Percentiles rank a stretch among this genome's conserved stretches.
These are phyloP conservation scores for Linepithema humile DNA, from an alignment of 1,140 invertebrate genomes.

Conservation along the genomic window DNA sequence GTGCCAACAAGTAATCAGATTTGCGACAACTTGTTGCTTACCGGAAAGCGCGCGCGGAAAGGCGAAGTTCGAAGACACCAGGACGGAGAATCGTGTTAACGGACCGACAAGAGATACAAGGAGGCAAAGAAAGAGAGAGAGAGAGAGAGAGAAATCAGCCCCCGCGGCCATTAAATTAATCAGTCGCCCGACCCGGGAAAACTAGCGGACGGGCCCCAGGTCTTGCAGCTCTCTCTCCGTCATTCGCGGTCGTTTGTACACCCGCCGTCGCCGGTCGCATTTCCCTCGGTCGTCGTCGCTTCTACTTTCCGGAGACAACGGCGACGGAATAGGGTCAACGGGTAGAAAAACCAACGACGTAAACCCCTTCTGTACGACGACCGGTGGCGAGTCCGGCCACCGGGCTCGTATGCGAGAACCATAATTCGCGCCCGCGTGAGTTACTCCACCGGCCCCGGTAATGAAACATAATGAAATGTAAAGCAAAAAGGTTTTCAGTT, in stretches of 20 bases:
- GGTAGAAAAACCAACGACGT: constrained; percentile 32
- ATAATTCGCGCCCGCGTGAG: constrained; percentile 11
- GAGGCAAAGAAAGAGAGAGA: neutral
- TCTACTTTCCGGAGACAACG: constrained; percentile 9
- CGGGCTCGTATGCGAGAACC: neutral
- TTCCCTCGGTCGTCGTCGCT: constrained; percentile 1
- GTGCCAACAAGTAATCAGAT: constrained; percentile 65
- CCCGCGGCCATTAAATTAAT: constrained; percentile 42
- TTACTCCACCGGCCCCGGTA: neutral
- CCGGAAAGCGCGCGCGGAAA: constrained; percentile 59
- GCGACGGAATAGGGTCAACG: constrained; percentile 47
- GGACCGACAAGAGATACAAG: neutral
- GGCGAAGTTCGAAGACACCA: constrained; percentile 49
- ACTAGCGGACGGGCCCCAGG: constrained; percentile 3
- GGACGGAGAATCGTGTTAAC: constrained; percentile 43
- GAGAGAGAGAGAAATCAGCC: constrained; percentile 17
- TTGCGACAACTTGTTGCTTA: constrained; percentile 71
- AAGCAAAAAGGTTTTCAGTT: constrained; percentile 60
- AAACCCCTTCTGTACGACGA: neutral
- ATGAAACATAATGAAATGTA: constrained; percentile 62
- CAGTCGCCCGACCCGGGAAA: constrained; percentile 5
- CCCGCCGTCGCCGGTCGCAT: neutral
- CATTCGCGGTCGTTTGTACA: constrained; percentile 44
- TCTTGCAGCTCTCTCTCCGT: neutral
- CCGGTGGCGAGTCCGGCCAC: neutral